Base-by-base conservation (phyloP, 2,888 invertebrate genomes). In the Patella pellucida region DNA sequence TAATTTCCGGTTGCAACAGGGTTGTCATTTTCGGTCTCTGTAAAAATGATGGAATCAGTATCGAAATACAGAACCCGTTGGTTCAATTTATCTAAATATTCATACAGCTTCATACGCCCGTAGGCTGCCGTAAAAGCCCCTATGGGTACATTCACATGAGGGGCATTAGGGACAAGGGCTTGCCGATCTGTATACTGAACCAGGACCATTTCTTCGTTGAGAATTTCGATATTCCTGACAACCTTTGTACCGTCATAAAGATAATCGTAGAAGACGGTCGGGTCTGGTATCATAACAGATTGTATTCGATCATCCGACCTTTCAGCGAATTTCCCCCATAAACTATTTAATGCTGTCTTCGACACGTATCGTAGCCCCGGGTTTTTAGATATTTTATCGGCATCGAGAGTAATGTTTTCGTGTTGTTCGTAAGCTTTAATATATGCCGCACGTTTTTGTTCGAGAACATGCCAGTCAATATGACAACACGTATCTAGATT, bases 81-180 rank as follows among this genome's bases (percentile, higher is more conserved):
- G 7, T 79, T 84, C 9, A 91, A 76, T 27, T 75, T 74, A 12
- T 90, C 84, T 4, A 91, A 74, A 31, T 86, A 86, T 3, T 74
- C 71, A 74, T 89, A 89, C 1, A 91, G 78, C 75, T 87, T 85
- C 1, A 90, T 74, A 7, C 90, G 72, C 0, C 90, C 89, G 62
- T 85, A 83, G 9, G 86, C 77, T 1, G 90, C 91, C 0, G 89
- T 89, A 70, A 88, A 91, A 0, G 87, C 85, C 0, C 90, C 91
- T 9, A 91, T 85, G 15, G 62, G 62, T 11, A 62, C 62, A 62
- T 62, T 62, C 3, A 62, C 62, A 23, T 62, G 62, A 0, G 62
- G 62, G 15, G 62, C 19, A 4, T 11, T 0, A 1, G 9, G 15
- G 11, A 9, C 7, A 2, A 23, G n/a, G 9, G 11, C 19, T 2